Evolutionary conservation across 2,113 vertebrate species (phyloP), one percentile per base, ranked within the genome.

Genomic region (Sphyrna mokarran): DNA sequence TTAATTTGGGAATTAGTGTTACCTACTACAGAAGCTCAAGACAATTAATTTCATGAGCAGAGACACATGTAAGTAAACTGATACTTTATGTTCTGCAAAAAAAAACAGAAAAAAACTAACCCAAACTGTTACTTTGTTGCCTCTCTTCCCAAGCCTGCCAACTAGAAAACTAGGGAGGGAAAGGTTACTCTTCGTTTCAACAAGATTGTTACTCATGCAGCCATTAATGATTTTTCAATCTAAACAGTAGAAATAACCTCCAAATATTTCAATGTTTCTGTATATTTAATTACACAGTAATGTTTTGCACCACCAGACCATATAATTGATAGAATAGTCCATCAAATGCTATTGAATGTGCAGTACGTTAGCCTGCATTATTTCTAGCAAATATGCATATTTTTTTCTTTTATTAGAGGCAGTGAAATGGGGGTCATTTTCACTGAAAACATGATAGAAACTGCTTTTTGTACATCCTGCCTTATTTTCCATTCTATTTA

Each of bases 1-100:
- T 91, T 91, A 91, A 91, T 91, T 91, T 91, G 58, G 89, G 33
- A 91, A 91, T 63, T 91, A n/a, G 54, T 91, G 89, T 11, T 66
- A 66, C 61, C 58, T 91, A 23, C 33, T 91, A 13, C 89, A 63
- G 83, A 20, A 86, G n/a, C 83, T 40, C 40, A 86, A 43, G 40
- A 86, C 20, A 86, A 26, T 26, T 22, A 86, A 86, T 40, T 91
- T 29, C 48, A 33, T 91, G 83, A 37, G 16, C 83, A 18, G 89
- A 66, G 58, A 61, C 18, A 13, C 18, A 63, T 91, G 58, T 66
- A 91, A 43, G 33, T 63, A 63, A 61, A 3, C 10, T 7, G 61
- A 91, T 29, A 91, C 9, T 63, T 63, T 66, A 91, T 91, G 54
- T 61, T 91, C 54, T 91, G 40, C 23, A 40, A 86, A 8, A 43